Evolutionary conservation across 2,797 vertebrate genomes (phyloP).

Genomic region (Esox lucius): DNA sequence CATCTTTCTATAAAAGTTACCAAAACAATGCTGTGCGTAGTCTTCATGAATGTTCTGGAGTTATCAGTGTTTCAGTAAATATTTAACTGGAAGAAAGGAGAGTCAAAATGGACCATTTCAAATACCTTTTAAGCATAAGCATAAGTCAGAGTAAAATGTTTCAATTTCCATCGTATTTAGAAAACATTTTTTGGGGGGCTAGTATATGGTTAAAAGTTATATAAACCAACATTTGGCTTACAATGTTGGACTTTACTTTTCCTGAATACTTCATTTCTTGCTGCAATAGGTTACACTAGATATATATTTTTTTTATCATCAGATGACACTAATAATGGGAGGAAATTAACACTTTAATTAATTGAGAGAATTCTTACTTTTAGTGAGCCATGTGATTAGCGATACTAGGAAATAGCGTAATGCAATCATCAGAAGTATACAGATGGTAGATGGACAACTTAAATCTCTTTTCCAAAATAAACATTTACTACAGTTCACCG

Average conservation of each 20-base stretch:
- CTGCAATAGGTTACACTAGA: background rate
- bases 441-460: background rate
- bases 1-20: background rate
- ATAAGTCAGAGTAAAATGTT: background rate
- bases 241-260: background rate
- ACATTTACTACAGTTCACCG: conserved; percentile 19
- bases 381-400: too few relatives aligned
- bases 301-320: background rate
- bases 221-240: background rate
- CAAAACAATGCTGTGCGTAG: background rate
- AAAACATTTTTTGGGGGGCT: background rate
- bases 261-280: background rate
- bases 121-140: background rate
- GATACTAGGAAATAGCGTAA: too few relatives aligned
- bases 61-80: background rate
- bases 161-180: background rate
- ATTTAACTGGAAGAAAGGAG: background rate
- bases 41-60: background rate
- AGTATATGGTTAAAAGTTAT: background rate
- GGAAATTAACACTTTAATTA: too few relatives aligned
- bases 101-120: background rate
- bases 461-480: background rate
- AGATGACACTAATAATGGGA: background rate
- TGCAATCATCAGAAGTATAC: background rate
- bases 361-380: too few relatives aligned